Percentiles rank a stretch among this genome's conserved stretches.
These are phyloP conservation scores for Nilaparvata lugens DNA, from an alignment of 1,140 invertebrate species.

Conservation along the genomic window DNA sequence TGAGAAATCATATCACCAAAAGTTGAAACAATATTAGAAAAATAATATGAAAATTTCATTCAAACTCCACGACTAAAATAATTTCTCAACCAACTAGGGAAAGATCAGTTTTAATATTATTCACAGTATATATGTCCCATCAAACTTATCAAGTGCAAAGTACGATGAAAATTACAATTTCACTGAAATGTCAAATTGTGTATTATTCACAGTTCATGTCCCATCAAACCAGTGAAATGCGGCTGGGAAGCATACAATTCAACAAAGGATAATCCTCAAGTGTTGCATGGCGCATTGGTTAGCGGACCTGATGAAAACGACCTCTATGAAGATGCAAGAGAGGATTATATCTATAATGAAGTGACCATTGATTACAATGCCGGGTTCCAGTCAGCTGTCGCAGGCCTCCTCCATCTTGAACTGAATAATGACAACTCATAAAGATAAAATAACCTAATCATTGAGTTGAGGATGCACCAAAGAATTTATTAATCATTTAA, in stretches of 20 bases:
- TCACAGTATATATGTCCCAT: no score
- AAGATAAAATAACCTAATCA: not conserved
- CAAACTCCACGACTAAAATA: no score
- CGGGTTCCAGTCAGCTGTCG: conserved; percentile 44
- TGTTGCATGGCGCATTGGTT: conserved; percentile 45
- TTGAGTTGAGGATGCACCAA: not conserved
- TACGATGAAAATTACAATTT: no score
- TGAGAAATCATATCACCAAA: no score
- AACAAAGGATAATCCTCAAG: conserved; percentile 41
- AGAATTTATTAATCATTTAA: no score
- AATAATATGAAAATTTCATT: no score
- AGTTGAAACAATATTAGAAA: no score
- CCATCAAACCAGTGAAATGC: conserved; percentile 39
- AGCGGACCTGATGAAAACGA: conserved; percentile 46
- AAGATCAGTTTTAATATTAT: no score
- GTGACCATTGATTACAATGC: conserved; percentile 49
- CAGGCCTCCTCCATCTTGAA: conserved; percentile 35
- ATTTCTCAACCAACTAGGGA: no score
- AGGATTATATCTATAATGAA: conserved; percentile 46
- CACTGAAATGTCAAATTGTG: no score
- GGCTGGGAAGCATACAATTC: conserved; percentile 41
- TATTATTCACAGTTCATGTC: conserved; percentile 39
- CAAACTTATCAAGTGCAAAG: no score
- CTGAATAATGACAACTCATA: not conserved
- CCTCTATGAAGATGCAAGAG: conserved; percentile 41